phyloP scores from a whole-genome alignment of 2,797 vertebrate genomes.

The Acipenser ruthenus region DNA sequence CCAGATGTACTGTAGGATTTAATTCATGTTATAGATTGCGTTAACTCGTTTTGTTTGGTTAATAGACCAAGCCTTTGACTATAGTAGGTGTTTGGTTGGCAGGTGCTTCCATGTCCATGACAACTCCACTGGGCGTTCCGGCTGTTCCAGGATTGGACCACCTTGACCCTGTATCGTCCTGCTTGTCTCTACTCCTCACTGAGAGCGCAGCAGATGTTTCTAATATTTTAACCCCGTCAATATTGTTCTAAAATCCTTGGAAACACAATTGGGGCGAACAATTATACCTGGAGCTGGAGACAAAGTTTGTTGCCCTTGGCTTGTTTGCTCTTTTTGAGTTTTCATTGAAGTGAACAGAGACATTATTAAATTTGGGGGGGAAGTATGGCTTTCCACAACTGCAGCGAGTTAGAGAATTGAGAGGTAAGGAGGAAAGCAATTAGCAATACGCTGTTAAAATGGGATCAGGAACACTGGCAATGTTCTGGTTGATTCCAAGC shows the following conservation, averaged over 20 bases:
- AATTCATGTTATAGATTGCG: too few species aligned
- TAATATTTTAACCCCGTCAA: too few species aligned
- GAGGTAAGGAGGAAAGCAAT: constrained; percentile 1
- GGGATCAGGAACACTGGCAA: not conserved
- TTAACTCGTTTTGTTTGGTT: too few species aligned
- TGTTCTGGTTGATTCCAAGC: not conserved
- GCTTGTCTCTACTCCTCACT: too few species aligned
- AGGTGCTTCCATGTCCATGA: too few species aligned
- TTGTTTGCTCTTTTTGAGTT: not conserved
- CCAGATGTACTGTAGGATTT: too few species aligned
- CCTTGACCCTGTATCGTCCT: too few species aligned
- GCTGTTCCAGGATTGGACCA: too few species aligned
- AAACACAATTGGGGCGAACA: not conserved
- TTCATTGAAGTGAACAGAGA: constrained; percentile 1
- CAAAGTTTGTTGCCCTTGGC: not conserved
- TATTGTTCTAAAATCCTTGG: not conserved
- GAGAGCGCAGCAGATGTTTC: too few species aligned
- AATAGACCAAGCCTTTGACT: too few species aligned
- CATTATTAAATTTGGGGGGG: constrained; percentile 1
- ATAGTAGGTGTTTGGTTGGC: too few species aligned
- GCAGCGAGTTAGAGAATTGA: not conserved
- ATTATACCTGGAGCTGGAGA: not conserved
- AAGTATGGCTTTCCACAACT: not conserved
- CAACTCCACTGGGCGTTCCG: too few species aligned
- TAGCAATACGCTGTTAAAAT: constrained; percentile 1